These are phyloP conservation scores for Albula goreensis DNA, from an alignment of 2,113 vertebrate species.

Conservation along the genomic window DNA sequence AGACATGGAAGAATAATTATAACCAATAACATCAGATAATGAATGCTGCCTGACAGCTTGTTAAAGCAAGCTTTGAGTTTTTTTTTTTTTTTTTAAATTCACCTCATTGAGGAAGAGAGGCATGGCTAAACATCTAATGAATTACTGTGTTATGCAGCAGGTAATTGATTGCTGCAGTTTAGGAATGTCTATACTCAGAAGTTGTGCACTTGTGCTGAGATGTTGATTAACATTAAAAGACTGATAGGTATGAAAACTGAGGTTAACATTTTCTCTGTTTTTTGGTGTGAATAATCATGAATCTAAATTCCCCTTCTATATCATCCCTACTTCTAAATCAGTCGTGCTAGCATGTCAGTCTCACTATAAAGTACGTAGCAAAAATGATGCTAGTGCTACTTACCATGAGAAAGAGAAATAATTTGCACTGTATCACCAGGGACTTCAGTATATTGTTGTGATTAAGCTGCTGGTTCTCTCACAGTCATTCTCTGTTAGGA, in stretches of 20 bases:
- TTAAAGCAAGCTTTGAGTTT: not conserved
- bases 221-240: not conserved
- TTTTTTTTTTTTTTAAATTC: not conserved
- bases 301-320: not conserved
- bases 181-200: not conserved
- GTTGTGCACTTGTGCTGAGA: not conserved
- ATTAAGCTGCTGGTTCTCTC: too few relatives aligned
- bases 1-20: not conserved
- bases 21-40: not conserved
- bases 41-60: not conserved
- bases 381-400: too few relatives aligned
- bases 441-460: too few relatives aligned
- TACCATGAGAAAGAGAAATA: too few relatives aligned
- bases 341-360: too few relatives aligned
- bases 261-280: not conserved
- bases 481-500: too few relatives aligned
- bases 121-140: not conserved
- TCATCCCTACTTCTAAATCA: too few relatives aligned
- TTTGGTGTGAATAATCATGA: too few relatives aligned
- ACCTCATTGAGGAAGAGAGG: not conserved
- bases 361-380: too few relatives aligned
- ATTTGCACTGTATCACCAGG: too few relatives aligned
- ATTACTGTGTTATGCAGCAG: not conserved
- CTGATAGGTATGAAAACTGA: not conserved
- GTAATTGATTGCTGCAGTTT: not conserved